A percentile compares a stretch with the other conserved stretches of the same genome.
phyloP scores from a whole-genome alignment of 1,140 invertebrate genomes.

The Nephotettix cincticeps region DNA sequence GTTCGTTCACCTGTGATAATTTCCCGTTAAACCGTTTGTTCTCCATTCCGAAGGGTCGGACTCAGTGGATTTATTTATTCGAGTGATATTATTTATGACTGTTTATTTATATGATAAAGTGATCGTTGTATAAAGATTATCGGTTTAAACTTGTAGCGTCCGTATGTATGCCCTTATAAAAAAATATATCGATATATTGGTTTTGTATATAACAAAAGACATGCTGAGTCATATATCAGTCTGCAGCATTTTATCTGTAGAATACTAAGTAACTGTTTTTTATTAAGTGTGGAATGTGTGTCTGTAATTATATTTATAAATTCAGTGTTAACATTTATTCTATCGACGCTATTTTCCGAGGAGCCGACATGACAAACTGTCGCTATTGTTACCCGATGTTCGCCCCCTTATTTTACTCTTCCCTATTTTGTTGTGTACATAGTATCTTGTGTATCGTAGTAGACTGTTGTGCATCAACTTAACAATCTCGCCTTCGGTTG shows the following conservation, averaged over 20 bases:
- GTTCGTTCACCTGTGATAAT: constrained; percentile 21
- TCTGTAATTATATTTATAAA: constrained; percentile 30
- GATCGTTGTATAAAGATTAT: constrained; percentile 4
- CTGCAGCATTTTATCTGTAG: constrained; percentile 25
- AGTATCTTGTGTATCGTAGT: neutral
- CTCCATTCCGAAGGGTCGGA: neutral
- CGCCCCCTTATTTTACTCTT: neutral
- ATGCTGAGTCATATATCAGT: constrained; percentile 6
- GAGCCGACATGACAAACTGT: neutral
- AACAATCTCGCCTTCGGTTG: neutral
- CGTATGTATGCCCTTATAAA: constrained; percentile 7
- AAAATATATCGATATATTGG: constrained; percentile 12
- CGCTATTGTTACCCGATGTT: constrained; percentile 3
- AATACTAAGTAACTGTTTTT: constrained; percentile 23
- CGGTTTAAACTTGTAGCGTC: constrained; percentile 8
- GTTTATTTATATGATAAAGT: neutral
- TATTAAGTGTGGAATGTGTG: constrained; percentile 25
- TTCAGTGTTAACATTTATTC: constrained; percentile 29
- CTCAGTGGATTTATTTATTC: neutral
- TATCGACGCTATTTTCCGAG: constrained; percentile 4
- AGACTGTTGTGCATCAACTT: constrained; percentile 5
- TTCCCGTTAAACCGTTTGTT: neutral
- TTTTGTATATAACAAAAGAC: constrained; percentile 23
- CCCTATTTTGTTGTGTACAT: constrained; percentile 5
- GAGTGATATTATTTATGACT: constrained; percentile 17